Evolutionary conservation across 2,888 invertebrate species (phyloP).

Genomic region (Agapostemon virescens): DNA sequence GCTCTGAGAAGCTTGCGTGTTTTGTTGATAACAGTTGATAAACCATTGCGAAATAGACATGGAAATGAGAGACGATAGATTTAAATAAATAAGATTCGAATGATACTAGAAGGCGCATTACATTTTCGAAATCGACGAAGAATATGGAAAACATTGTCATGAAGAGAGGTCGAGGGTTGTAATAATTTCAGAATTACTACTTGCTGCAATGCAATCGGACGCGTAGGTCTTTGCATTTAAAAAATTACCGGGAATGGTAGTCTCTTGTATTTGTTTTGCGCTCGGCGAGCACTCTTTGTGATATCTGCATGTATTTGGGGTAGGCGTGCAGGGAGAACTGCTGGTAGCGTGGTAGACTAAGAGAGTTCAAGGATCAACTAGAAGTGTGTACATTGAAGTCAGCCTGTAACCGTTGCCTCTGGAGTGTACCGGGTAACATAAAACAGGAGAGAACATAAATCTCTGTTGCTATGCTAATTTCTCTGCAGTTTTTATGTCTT

Average conservation of each 20-base stretch:
- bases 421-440: neutral
- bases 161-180: neutral
- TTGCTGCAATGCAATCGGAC: neutral
- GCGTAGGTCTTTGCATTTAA: neutral
- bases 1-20: too few species aligned
- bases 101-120: too few species aligned
- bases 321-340: neutral
- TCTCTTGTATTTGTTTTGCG: neutral
- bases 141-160: neutral
- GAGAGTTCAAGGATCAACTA: neutral
- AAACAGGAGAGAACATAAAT: too few species aligned
- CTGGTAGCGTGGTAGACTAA: slow-evolving; percentile 1
- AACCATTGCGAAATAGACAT: too few species aligned
- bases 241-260: neutral
- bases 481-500: neutral
- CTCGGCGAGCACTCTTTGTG: neutral
- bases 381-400: neutral
- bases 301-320: neutral
- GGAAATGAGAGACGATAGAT: too few species aligned
- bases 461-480: neutral
- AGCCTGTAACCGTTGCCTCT: neutral
- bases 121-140: neutral
- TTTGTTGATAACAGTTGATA: too few species aligned
- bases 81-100: too few species aligned
- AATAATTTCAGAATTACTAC: neutral